phyloP scores from a whole-genome alignment of 2,113 vertebrate species.

The Plecotus auritus region DNA sequence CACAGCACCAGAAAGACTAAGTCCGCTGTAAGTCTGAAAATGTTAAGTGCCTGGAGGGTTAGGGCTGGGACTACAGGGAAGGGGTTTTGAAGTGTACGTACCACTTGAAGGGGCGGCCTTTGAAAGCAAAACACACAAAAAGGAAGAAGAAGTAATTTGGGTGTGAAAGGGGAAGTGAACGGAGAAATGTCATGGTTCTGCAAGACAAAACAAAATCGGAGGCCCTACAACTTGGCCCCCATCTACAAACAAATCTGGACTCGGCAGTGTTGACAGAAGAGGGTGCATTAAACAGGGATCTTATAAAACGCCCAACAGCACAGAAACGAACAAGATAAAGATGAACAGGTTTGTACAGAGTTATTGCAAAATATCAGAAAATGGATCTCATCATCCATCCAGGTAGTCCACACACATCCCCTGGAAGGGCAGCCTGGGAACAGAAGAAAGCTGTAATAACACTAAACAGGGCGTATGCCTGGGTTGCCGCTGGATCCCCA shows the following conservation, averaged over 20 bases:
- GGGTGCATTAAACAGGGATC: background rate
- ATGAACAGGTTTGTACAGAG: background rate
- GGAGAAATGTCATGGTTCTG: background rate
- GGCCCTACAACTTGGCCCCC: too few species aligned
- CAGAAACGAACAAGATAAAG: background rate
- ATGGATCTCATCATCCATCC: background rate
- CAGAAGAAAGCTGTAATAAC: background rate
- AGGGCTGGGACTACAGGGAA: background rate
- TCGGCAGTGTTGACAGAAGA: background rate
- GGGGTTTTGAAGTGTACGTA: background rate
- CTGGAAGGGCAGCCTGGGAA: background rate
- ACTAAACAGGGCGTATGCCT: background rate
- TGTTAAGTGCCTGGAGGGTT: background rate
- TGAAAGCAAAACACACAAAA: background rate
- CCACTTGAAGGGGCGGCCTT: background rate
- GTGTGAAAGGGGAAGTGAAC: background rate
- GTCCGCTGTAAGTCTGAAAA: background rate
- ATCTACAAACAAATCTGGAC: background rate
- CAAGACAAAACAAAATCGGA: background rate
- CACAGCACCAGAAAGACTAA: background rate
- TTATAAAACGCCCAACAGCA: background rate
- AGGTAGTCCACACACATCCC: background rate
- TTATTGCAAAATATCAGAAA: background rate
- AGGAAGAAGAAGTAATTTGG: background rate
- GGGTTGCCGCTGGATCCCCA: too few species aligned